Base-by-base conservation (phyloP, 2,797 vertebrate genomes). In the Schizopygopsis pylzovi region DNA sequence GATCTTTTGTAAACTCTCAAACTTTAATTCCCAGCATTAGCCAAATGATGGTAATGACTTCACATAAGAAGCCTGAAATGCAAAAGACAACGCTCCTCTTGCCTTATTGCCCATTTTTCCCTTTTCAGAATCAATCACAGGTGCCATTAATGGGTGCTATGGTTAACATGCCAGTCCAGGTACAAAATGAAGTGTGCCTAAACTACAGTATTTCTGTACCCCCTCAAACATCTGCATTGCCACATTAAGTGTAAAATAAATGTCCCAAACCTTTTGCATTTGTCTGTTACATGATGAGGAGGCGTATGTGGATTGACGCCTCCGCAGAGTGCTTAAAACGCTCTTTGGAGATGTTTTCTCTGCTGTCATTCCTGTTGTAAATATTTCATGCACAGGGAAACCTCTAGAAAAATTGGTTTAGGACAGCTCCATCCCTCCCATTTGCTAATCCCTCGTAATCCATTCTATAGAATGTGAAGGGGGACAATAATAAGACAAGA, bases 131-230 rank as follows among this genome's bases (percentile, higher is more conserved):
- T 56, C 56, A 77, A 33, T 61, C 85, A 82, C 76, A 83, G 68
- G 85, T 89, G 65, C 75, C 89, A 6, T 73, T 85, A 56, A 28
- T 81, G 28, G 63, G 56, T 56, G 65, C 76, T 83, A 54, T 54
- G n/a, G 43, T 47, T 84, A 79, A 76, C 33, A 41, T 80, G 49
- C 45, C 79, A 67, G 22, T 85, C 20, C 89, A 89, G 87, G 87
- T 89, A 88, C 43, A 83, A 43, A 37, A 43, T 88, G 52, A 84
- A 67, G 68, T 75, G 45, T 84, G 86, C 22, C 82, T 84, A 63
- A 45, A 20, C 61, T 49, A 43, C 33, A 49, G 59, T 41, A 47
- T 82, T 79, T 41, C 65, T 65, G 8, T 79, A 41, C 39, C 25
- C 43, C 63, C 25, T 71, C 22, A 71, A 72, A 54, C 77, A 54